Evolutionary conservation across 2,113 vertebrate species (phyloP).

Genomic region (Dromaius novaehollandiae): DNA sequence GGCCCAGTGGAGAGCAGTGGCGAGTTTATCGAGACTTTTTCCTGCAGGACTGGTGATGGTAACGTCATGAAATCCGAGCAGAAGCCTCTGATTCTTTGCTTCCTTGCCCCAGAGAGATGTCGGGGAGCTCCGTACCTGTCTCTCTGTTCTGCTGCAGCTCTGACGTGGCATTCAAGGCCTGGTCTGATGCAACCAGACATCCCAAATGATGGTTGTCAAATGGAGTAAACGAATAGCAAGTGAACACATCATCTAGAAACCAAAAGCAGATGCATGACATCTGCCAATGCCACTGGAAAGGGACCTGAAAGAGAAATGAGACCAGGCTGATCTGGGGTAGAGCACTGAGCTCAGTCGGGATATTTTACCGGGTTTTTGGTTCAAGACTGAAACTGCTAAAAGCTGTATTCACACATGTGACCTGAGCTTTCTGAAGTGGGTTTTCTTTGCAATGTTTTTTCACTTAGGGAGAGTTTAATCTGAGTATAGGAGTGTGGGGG

Average conservation of each 20-base stretch:
- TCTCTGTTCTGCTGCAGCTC: not conserved
- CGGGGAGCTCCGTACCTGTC: not conserved
- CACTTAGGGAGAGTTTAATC: not conserved
- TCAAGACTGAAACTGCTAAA: not conserved
- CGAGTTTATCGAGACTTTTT: not conserved
- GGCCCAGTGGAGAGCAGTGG: not conserved
- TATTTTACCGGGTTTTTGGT: not conserved
- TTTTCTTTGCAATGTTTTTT: not conserved
- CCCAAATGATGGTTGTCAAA: not conserved
- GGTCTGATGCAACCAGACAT: not conserved
- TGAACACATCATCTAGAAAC: not conserved
- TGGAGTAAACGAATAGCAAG: not conserved
- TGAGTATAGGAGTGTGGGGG: not conserved
- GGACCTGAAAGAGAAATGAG: not conserved
- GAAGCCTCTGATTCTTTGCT: not conserved
- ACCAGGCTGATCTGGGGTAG: not conserved
- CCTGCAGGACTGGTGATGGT: rapidly evolving
- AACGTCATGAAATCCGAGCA: not conserved
- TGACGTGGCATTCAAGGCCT: not conserved
- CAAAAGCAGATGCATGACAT: not conserved
- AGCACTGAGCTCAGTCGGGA: not conserved
- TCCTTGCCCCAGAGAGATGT: not conserved
- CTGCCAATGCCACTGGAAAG: not conserved
- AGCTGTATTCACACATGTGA: not conserved
- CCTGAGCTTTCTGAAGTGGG: not conserved